Evolutionary conservation across 2,888 invertebrate genomes (phyloP).

Genomic region (Heliconius charithonia): DNA sequence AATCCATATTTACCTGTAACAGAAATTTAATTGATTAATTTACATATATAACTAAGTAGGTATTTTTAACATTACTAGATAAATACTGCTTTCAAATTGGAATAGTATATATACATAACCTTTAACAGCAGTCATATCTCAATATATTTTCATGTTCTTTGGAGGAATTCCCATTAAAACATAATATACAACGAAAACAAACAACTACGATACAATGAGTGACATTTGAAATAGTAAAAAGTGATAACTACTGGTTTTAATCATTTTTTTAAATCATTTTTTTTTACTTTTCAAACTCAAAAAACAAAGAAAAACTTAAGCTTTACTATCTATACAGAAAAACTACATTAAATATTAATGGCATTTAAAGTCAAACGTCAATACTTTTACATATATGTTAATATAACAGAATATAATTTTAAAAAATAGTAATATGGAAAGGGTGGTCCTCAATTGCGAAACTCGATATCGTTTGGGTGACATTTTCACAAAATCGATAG

Average conservation of each 20-base stretch:
- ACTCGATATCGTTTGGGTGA: constrained; percentile 74
- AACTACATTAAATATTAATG: background rate
- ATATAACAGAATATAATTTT: constrained; percentile 41
- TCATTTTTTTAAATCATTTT: too few relatives aligned
- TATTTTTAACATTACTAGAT: too few relatives aligned
- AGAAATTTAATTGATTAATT: constrained; percentile 42
- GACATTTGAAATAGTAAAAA: too few relatives aligned
- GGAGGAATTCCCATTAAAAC: too few relatives aligned
- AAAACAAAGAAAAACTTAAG: background rate
- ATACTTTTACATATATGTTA: constrained; percentile 25
- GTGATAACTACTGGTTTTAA: background rate
- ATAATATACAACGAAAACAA: too few relatives aligned
- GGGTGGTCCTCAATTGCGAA: constrained; percentile 57
- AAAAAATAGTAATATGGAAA: constrained; percentile 43
- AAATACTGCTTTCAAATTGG: too few relatives aligned
- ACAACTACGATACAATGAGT: too few relatives aligned
- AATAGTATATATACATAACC: too few relatives aligned
- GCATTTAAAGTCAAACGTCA: background rate
- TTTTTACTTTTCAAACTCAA: background rate
- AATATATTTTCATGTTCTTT: too few relatives aligned
- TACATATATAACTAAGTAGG: background rate
- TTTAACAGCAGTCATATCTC: too few relatives aligned
- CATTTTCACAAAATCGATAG: constrained; percentile 82
- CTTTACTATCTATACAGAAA: background rate
- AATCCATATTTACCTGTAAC: constrained; percentile 61